phyloP scores from a whole-genome alignment of 2,113 vertebrate species.

The Syngnathus floridae region DNA sequence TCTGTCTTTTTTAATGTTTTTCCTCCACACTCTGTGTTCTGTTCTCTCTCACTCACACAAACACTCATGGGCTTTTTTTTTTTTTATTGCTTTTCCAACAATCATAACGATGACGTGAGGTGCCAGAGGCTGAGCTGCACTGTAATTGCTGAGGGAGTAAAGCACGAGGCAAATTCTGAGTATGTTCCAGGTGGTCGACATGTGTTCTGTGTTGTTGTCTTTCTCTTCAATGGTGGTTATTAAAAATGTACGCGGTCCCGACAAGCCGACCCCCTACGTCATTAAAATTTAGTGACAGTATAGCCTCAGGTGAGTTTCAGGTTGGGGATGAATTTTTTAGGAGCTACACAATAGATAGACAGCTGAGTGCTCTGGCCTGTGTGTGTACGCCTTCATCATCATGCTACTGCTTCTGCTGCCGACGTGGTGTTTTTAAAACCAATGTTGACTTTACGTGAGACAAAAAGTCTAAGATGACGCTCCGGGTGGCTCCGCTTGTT shows the following conservation, averaged over 20 bases:
- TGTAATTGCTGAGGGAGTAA: not conserved
- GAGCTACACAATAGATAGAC: conserved; percentile 68
- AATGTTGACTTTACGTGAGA: conserved; percentile 47
- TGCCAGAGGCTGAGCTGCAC: not conserved
- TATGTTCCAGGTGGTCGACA: conserved; percentile 17
- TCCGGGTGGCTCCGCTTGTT: conserved; percentile 62
- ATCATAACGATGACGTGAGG: too few relatives aligned
- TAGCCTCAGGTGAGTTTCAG: conserved; percentile 60
- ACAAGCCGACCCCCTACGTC: conserved; percentile 77
- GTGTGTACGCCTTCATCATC: not conserved
- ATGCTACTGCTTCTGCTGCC: conserved; percentile 32
- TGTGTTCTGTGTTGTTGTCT: conserved; percentile 20
- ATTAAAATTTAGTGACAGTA: conserved; percentile 81
- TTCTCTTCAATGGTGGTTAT: conserved; percentile 32
- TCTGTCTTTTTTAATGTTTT: too few relatives aligned
- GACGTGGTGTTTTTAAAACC: conserved; percentile 9
- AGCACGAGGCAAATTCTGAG: not conserved
- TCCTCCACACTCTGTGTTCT: too few relatives aligned
- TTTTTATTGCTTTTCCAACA: too few relatives aligned
- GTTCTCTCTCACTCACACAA: too few relatives aligned
- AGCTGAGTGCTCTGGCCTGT: conserved; percentile 54
- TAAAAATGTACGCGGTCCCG: conserved; percentile 69
- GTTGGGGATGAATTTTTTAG: conserved; percentile 82
- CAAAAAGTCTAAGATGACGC: conserved; percentile 47
- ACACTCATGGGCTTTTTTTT: too few relatives aligned